These are phyloP conservation scores for Iselma pallidipennis DNA, from an alignment of 2,888 invertebrate species.

Conservation along the genomic window DNA sequence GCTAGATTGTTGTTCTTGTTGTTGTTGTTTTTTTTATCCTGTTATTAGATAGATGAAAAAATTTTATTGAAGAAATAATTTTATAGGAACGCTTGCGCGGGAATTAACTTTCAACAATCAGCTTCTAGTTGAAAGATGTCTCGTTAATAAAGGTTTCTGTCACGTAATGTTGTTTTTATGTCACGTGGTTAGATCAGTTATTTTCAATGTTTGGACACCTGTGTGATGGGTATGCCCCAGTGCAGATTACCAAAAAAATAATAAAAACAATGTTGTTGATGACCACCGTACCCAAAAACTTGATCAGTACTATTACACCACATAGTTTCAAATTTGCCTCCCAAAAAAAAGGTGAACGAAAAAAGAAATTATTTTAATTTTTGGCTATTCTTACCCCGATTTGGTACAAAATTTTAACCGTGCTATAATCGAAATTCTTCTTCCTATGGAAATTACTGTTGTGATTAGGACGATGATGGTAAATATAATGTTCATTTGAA, in stretches of 20 bases:
- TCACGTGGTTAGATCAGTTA: conserved; percentile 17
- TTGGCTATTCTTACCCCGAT: conserved; percentile 66
- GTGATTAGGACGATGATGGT: conserved; percentile 60
- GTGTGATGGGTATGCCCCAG: conserved; percentile 22
- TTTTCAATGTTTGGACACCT: conserved; percentile 26
- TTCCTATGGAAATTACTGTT: conserved; percentile 60
- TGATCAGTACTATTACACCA: conserved; percentile 10
- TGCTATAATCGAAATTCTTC: conserved; percentile 58
- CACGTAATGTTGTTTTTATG: conserved; percentile 22
- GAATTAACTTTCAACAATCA: conserved; percentile 2
- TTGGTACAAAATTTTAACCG: conserved; percentile 72
- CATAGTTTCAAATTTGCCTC: conserved; percentile 11
- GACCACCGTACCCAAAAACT: conserved; percentile 12
- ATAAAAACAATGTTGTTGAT: conserved; percentile 10
- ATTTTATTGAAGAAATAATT: background rate
- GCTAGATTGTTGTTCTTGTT: background rate
- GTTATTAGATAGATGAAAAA: background rate
- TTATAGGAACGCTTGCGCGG: background rate
- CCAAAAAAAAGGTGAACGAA: background rate
- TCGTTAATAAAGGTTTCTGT: conserved; percentile 8
- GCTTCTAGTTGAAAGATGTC: conserved; percentile 2
- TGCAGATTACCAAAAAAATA: conserved; percentile 19
- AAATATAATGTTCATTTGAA: conserved; percentile 41
- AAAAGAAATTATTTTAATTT: background rate
- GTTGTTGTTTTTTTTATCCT: background rate